A percentile compares a stretch with the other conserved stretches of the same genome.
Conservation (phyloP, 2,797 vertebrate genomes). For the Pangasius macronema region DNA sequence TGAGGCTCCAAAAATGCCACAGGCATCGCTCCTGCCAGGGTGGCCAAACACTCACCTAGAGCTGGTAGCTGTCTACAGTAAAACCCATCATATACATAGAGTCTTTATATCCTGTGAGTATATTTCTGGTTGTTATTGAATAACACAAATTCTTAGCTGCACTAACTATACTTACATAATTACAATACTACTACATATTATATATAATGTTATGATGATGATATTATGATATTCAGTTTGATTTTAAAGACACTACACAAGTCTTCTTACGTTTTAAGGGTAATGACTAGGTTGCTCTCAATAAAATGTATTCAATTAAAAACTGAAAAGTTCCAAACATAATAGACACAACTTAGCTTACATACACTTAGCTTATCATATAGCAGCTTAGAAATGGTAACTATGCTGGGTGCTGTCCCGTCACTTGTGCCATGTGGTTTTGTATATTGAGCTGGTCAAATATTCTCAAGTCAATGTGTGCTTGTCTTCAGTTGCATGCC, state of each 20-base stretch:
- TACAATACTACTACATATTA: not conserved
- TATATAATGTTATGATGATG: too few species aligned
- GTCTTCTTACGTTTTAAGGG: too few species aligned
- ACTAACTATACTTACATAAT: not conserved
- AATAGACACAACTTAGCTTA: not conserved
- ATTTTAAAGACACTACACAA: too few species aligned
- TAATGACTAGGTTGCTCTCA: not conserved
- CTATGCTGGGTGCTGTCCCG: too few species aligned
- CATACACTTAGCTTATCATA: not conserved
- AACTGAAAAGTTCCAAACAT: not conserved
- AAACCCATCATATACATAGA: slow-evolving; percentile 15
- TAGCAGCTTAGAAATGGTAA: not conserved
- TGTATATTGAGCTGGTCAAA: not conserved
- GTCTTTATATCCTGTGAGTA: not conserved
- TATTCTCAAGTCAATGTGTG: not conserved
- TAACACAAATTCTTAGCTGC: not conserved
- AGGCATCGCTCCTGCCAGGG: slow-evolving; percentile 92
- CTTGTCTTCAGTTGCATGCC: not conserved
- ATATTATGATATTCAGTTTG: too few species aligned
- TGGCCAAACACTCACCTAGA: slow-evolving; percentile 95
- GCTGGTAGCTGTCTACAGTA: slow-evolving; percentile 89
- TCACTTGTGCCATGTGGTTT: not conserved
- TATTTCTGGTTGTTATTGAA: not conserved
- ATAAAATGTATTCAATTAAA: not conserved
- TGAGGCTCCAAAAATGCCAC: slow-evolving; percentile 95